Evolutionary conservation across 2,113 vertebrate species (phyloP).

Genomic region (Caranx melampygus): DNA sequence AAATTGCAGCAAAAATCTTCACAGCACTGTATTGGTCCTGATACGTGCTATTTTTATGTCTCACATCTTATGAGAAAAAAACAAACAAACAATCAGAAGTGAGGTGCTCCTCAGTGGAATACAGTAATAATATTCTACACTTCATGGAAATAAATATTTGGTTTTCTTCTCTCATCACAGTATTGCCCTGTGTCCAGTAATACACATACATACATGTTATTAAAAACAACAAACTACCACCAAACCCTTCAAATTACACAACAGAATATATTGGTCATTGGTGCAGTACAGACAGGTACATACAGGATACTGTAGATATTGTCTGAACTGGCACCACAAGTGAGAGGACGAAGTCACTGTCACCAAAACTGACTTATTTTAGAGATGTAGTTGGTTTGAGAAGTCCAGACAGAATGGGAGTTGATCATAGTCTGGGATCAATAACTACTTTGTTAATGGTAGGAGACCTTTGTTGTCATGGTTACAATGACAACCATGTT

Average conservation of each 20-base stretch:
- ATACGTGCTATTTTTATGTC: slow-evolving; percentile 21
- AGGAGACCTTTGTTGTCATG: neutral
- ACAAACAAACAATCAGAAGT: neutral
- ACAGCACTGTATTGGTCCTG: slow-evolving; percentile 20
- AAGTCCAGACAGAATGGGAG: neutral
- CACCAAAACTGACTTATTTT: neutral
- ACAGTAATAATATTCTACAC: neutral
- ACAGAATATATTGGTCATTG: neutral
- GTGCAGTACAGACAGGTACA: too few relatives aligned
- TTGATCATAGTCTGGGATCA: neutral
- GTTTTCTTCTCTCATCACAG: neutral
- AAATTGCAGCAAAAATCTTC: slow-evolving; percentile 37
- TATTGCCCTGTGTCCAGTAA: neutral
- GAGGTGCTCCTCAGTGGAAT: neutral
- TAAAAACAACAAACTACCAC: neutral
- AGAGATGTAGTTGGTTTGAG: neutral
- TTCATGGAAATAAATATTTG: slow-evolving; percentile 5
- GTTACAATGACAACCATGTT: neutral
- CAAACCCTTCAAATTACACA: neutral
- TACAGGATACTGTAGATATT: neutral
- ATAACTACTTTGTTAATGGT: too few relatives aligned
- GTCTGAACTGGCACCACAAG: neutral
- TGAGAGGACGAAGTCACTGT: neutral
- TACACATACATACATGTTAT: neutral
- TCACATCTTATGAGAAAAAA: neutral